Percentiles rank a stretch among this genome's conserved stretches.
Conservation (phyloP, 2,888 invertebrate species). For the Drosophila buzzatii region DNA sequence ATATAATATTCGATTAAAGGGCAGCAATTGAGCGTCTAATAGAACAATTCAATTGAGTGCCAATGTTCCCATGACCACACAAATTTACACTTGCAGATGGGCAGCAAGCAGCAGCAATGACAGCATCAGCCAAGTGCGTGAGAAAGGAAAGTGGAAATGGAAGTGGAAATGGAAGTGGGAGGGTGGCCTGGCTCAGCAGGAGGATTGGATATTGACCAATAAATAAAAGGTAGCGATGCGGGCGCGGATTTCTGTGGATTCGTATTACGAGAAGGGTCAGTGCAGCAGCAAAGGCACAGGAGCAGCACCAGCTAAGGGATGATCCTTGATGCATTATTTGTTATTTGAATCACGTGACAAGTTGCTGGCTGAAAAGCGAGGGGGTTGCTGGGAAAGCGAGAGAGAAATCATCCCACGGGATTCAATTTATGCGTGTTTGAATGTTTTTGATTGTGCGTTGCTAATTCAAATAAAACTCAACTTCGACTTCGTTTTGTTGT, state of each 20-base stretch:
- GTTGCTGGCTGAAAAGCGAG: conserved; percentile 56
- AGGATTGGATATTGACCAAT: conserved; percentile 46
- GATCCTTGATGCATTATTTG: conserved; percentile 78
- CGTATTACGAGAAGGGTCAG: conserved; percentile 43
- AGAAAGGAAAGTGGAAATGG: conserved; percentile 35
- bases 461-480: conserved; percentile 77
- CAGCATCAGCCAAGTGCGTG: conserved; percentile 68
- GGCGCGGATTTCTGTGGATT: conserved; percentile 52
- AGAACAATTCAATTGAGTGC: conserved; percentile 65
- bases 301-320: conserved; percentile 68
- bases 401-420: conserved; percentile 82
- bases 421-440: conserved; percentile 83
- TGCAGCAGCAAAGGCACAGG: conserved; percentile 10
- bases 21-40: conserved; percentile 60
- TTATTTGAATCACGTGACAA: conserved; percentile 84
- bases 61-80: conserved; percentile 76
- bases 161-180: conserved; percentile 7
- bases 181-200: conserved; percentile 18
- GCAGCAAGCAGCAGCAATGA: conserved; percentile 6
- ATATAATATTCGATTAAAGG: conserved; percentile 50
- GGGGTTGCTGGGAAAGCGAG: conserved; percentile 65
- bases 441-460: conserved; percentile 82
- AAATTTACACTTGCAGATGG: conserved; percentile 67
- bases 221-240: conserved; percentile 56
- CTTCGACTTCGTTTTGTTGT: conserved; percentile 37